Conservation (phyloP, 2,888 invertebrate genomes). For the Rotaria socialis region DNA sequence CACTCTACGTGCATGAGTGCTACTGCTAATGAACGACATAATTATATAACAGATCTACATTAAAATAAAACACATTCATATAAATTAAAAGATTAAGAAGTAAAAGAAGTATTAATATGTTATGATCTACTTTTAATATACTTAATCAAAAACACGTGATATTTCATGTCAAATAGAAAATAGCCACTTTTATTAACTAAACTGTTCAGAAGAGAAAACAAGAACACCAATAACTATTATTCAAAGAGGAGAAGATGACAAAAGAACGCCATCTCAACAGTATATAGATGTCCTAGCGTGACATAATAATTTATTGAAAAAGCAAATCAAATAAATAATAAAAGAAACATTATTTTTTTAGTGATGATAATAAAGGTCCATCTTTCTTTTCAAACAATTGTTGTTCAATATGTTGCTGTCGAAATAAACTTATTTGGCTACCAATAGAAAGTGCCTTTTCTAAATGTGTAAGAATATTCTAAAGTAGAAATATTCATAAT, state of each 20-base stretch:
- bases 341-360: background rate
- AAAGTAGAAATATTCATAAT: background rate
- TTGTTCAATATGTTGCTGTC: slow-evolving; percentile 25
- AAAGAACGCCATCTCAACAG: too few species aligned
- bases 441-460: background rate
- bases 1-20: background rate
- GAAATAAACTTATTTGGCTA: slow-evolving; percentile 13
- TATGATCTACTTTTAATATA: too few species aligned
- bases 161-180: too few species aligned
- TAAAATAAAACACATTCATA: background rate
- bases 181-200: too few species aligned
- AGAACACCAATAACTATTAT: too few species aligned
- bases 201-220: too few species aligned
- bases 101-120: background rate
- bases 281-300: too few species aligned
- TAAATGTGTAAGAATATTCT: background rate
- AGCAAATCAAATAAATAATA: too few species aligned
- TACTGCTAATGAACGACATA: background rate
- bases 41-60: background rate
- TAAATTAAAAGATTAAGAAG: background rate
- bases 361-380: background rate
- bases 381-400: slow-evolving; percentile 24
- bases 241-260: too few species aligned
- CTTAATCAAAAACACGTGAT: too few species aligned
- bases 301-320: background rate